These are phyloP conservation scores for Caenorhabditis angaria DNA, from an alignment of 2,888 invertebrate genomes.

Conservation along the genomic window DNA sequence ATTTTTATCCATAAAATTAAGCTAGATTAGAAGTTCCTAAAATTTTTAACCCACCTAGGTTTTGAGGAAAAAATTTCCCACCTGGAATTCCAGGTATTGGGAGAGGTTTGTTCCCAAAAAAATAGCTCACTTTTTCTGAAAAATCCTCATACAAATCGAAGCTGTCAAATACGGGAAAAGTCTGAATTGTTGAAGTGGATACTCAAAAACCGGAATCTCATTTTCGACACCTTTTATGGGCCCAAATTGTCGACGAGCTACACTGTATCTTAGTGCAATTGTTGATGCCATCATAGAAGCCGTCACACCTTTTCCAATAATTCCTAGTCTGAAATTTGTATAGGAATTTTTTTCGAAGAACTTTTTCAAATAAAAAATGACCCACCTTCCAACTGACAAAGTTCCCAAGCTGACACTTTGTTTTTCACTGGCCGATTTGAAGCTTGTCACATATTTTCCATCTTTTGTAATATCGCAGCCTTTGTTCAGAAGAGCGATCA, in stretches of 20 bases:
- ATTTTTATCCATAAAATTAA: too few relatives aligned
- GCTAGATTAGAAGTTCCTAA: too few relatives aligned
- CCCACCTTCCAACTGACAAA: constrained; percentile 50
- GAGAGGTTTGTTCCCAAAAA: too few relatives aligned
- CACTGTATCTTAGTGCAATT: constrained; percentile 88
- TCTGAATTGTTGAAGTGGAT: constrained; percentile 88
- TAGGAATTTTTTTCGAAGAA: too few relatives aligned
- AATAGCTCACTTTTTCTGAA: constrained; percentile 37
- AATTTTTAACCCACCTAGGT: too few relatives aligned
- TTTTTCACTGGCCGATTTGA: constrained; percentile 76
- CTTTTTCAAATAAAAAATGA: background rate
- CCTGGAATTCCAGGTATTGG: too few relatives aligned
- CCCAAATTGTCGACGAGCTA: constrained; percentile 87
- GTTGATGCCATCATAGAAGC: constrained; percentile 82
- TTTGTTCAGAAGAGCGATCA: constrained; percentile 84
- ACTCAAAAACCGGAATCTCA: constrained; percentile 88
- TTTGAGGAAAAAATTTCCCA: too few relatives aligned
- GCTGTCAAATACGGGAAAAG: constrained; percentile 82
- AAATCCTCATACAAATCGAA: constrained; percentile 67
- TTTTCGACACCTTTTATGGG: constrained; percentile 44
- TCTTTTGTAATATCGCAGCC: constrained; percentile 88
- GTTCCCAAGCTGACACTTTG: constrained; percentile 58
- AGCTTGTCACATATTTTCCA: constrained; percentile 88
- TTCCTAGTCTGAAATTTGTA: constrained; percentile 79
- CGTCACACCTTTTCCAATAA: constrained; percentile 77